Evolutionary conservation across 1,140 invertebrate species (phyloP).

Genomic region (Panulirus ornatus): DNA sequence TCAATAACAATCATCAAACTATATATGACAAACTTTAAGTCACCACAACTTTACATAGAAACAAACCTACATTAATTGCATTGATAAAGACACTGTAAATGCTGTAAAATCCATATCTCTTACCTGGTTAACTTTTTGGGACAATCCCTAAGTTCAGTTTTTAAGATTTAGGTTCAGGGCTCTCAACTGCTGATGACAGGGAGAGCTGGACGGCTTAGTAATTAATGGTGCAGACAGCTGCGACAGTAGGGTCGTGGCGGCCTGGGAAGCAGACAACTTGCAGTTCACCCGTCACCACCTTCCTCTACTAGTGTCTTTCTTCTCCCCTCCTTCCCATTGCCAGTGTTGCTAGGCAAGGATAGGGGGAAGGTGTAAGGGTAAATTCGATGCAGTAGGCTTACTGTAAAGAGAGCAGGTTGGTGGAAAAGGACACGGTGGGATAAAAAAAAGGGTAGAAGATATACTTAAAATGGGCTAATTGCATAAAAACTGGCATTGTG

Average conservation of each 20-base stretch:
- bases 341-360: background rate
- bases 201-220: constrained; percentile 56
- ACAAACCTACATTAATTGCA: too few species aligned
- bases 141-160: background rate
- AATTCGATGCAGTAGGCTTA: too few species aligned
- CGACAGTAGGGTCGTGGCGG: constrained; percentile 53
- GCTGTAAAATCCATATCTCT: background rate
- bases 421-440: too few species aligned
- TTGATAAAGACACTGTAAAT: too few species aligned
- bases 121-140: background rate
- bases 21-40: too few species aligned
- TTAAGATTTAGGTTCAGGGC: background rate
- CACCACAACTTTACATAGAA: too few species aligned
- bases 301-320: background rate
- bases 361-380: background rate
- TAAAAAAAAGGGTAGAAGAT: too few species aligned
- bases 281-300: constrained; percentile 11
- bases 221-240: constrained; percentile 48
- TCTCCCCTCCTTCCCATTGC: background rate
- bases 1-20: too few species aligned
- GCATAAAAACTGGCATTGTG: too few species aligned
- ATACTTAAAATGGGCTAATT: too few species aligned
- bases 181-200: constrained; percentile 15
- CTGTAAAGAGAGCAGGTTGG: too few species aligned
- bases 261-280: background rate